Percentiles rank a stretch among this genome's conserved stretches.
Conservation (phyloP, 2,888 invertebrate species). For the Panzeria rudis region DNA sequence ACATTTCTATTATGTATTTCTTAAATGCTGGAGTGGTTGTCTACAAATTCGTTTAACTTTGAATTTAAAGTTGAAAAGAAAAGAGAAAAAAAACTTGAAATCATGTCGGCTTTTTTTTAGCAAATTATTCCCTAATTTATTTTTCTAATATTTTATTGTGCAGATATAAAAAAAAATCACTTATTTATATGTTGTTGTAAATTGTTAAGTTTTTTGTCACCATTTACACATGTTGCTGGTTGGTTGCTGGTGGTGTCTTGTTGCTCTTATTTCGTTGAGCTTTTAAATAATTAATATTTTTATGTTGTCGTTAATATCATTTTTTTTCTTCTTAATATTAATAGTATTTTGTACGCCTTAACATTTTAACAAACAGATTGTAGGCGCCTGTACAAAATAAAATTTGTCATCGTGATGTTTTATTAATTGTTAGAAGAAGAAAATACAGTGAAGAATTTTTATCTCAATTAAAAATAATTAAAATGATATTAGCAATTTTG, state of each 20-base stretch:
- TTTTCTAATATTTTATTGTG: constrained; percentile 5
- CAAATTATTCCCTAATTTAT: too few species aligned
- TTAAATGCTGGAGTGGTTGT: background rate
- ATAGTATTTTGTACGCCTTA: constrained; percentile 47
- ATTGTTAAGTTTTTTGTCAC: constrained; percentile 26
- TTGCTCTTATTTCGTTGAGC: constrained; percentile 30
- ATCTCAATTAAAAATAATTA: constrained; percentile 57
- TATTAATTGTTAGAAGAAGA: constrained; percentile 43
- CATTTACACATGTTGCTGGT: constrained; percentile 46
- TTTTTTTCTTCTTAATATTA: constrained; percentile 39
- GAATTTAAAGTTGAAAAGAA: background rate
- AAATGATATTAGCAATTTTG: constrained; percentile 41
- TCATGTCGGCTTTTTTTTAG: constrained; percentile 1
- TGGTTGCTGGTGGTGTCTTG: background rate
- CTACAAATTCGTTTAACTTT: background rate
- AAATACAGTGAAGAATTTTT: background rate
- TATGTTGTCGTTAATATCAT: constrained; percentile 19
- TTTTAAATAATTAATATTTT: constrained; percentile 47
- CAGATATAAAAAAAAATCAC: constrained; percentile 14
- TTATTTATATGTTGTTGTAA: constrained; percentile 44
- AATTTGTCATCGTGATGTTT: constrained; percentile 57
- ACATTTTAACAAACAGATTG: constrained; percentile 48
- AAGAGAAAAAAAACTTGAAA: background rate
- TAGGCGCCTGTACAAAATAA: constrained; percentile 56
- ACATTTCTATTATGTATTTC: background rate